A percentile compares a stretch with the other conserved stretches of the same genome.
Conservation (phyloP, 2,888 invertebrate genomes). For the Exephanes ischioxanthus region DNA sequence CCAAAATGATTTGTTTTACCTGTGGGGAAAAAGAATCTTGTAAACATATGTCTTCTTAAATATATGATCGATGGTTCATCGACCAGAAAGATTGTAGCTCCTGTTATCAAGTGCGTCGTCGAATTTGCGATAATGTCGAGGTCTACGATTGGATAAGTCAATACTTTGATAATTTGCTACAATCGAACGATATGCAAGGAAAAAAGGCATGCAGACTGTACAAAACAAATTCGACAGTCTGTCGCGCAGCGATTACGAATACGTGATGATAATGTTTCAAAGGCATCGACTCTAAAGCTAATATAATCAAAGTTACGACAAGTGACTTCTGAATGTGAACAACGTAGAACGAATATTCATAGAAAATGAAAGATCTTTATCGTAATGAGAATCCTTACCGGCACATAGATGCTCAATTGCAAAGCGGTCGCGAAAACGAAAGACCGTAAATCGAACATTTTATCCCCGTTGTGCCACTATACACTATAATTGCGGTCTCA, state of each 20-base stretch:
- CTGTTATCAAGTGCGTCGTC: background rate
- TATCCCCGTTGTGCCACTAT: background rate
- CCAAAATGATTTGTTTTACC: slow-evolving; percentile 1
- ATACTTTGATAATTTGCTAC: background rate
- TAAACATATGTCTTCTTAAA: background rate
- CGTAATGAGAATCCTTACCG: slow-evolving; percentile 6
- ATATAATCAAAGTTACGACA: slow-evolving; percentile 26
- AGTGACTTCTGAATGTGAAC: slow-evolving; percentile 32
- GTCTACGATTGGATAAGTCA: slow-evolving; percentile 22
- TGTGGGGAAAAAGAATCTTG: background rate
- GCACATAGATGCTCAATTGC: background rate
- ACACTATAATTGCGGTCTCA: background rate
- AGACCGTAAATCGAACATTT: slow-evolving; percentile 5
- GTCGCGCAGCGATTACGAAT: background rate
- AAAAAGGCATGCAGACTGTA: background rate
- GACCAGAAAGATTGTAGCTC: background rate
- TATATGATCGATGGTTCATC: background rate
- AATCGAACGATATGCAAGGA: slow-evolving; percentile 7
- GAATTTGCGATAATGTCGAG: background rate
- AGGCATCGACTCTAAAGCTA: slow-evolving; percentile 6
- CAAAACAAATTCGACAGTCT: slow-evolving; percentile 7
- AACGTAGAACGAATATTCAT: slow-evolving; percentile 39
- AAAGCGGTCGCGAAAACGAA: background rate
- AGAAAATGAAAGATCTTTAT: slow-evolving; percentile 11
- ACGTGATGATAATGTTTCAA: background rate